A percentile compares a stretch with the other conserved stretches of the same genome.
phyloP scores from a whole-genome alignment of 1,140 invertebrate species.

The Drosophila saltans region DNA sequence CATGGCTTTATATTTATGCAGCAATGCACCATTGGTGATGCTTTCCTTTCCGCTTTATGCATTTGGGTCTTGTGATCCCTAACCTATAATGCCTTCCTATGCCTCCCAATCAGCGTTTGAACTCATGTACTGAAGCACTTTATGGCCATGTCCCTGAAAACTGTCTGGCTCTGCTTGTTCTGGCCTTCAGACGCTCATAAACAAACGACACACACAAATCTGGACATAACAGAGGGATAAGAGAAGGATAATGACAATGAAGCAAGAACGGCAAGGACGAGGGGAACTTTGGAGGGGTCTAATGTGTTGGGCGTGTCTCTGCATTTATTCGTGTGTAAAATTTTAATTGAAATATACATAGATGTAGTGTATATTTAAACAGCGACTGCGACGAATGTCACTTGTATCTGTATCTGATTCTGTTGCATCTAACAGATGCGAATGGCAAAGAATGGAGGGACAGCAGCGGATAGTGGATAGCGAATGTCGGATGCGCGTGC shows the following conservation, averaged over 20 bases:
- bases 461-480: conserved; percentile 11
- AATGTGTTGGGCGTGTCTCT: conserved; percentile 73
- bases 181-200: conserved; percentile 76
- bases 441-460: background rate
- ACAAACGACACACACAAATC: conserved; percentile 62
- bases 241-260: background rate
- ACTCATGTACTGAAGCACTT: conserved; percentile 44
- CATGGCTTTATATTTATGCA: conserved; percentile 36
- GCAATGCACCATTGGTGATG: conserved; percentile 47
- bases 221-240: conserved; percentile 35
- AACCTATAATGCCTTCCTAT: conserved; percentile 22
- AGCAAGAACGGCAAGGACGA: background rate
- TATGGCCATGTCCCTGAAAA: conserved; percentile 57
- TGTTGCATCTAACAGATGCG: conserved; percentile 21
- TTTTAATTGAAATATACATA: conserved; percentile 76
- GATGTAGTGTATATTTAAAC: conserved; percentile 58
- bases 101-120: background rate
- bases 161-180: conserved; percentile 55
- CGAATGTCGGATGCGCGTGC: conserved; percentile 37
- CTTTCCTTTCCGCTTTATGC: conserved; percentile 17
- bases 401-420: conserved; percentile 42
- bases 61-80: conserved; percentile 8
- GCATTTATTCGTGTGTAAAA: conserved; percentile 79
- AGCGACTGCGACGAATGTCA: conserved; percentile 57
- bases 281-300: conserved; percentile 24